Conservation (phyloP, 2,888 invertebrate genomes). For the Dolichopus griseipennis region DNA sequence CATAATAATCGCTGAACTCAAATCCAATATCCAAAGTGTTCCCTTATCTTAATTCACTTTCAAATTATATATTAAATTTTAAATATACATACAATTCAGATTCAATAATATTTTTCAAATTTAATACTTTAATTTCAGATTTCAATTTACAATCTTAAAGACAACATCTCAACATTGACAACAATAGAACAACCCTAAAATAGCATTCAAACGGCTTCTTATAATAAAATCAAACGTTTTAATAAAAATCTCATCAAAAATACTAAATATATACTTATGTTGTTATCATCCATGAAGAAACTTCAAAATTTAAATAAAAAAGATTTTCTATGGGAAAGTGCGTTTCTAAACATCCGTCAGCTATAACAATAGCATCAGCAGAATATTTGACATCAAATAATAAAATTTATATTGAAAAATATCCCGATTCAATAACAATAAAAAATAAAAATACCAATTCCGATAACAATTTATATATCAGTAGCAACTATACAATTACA, state of each 20-base stretch:
- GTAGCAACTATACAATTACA: constrained; percentile 17
- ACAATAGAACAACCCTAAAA: too few relatives aligned
- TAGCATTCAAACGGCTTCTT: too few relatives aligned
- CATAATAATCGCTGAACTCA: too few relatives aligned
- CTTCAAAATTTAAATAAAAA: background rate
- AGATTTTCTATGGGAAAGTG: constrained; percentile 42
- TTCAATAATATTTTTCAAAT: too few relatives aligned
- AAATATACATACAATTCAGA: too few relatives aligned
- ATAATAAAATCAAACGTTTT: background rate
- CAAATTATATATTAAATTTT: too few relatives aligned
- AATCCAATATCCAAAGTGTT: too few relatives aligned
- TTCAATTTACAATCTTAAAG: too few relatives aligned
- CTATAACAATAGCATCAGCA: constrained; percentile 38
- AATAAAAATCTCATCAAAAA: background rate
- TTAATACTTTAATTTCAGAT: too few relatives aligned
- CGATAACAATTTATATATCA: constrained; percentile 20
- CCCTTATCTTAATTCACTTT: too few relatives aligned
- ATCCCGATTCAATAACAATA: constrained; percentile 17
- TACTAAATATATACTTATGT: background rate
- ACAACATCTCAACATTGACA: too few relatives aligned
- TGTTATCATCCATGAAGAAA: background rate
- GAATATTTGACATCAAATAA: constrained; percentile 35
- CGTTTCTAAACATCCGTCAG: constrained; percentile 40
- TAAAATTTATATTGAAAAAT: constrained; percentile 22
- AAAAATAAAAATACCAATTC: constrained; percentile 11